Evolutionary conservation across 1,140 invertebrate species (phyloP).

Genomic region (Drosophila kikkawai): DNA sequence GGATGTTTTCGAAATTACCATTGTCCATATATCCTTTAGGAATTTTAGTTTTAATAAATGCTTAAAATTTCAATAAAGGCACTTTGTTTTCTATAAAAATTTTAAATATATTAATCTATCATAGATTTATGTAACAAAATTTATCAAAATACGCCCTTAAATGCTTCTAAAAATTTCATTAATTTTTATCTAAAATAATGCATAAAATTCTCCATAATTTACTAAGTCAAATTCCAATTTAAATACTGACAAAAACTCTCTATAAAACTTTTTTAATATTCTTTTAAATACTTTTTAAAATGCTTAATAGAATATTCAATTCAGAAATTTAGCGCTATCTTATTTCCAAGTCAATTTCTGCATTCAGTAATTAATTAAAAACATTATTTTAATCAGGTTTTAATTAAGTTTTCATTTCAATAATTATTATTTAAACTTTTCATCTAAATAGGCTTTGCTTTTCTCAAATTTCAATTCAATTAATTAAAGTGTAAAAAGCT

Average conservation of each 20-base stretch:
- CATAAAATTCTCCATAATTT: background rate
- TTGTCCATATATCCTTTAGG: background rate
- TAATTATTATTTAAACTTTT: background rate
- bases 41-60: background rate
- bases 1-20: background rate
- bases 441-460: background rate
- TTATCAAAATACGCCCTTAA: background rate
- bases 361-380: background rate
- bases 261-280: background rate
- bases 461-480: background rate
- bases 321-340: no score
- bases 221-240: background rate
- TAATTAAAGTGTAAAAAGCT: background rate
- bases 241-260: background rate
- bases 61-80: no score
- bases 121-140: background rate
- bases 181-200: background rate
- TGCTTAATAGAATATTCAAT: no score
- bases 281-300: background rate
- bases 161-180: background rate
- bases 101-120: background rate
- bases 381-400: no score
- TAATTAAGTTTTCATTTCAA: background rate
- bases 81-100: accelerated
- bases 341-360: background rate